Evolutionary conservation across 2,888 invertebrate genomes (phyloP), one percentile per base, ranked within the genome.

Genomic region (Nymphalis urticae): DNA sequence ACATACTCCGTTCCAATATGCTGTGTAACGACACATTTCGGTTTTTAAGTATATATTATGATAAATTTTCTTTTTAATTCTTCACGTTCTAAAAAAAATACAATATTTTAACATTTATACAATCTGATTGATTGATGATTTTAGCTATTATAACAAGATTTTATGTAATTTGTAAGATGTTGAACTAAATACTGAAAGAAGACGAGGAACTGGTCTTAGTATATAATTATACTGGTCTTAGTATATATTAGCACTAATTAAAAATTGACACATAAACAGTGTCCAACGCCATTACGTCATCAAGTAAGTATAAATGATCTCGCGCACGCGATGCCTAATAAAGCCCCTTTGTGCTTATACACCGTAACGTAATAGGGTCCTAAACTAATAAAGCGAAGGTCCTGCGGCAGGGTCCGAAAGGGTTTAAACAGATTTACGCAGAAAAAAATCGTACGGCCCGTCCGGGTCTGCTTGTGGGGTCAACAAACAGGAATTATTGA

Each of bases 381-480:
- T 90, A 90, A 90, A 86, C 89, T 90, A 90, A 90, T 90, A 90
- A 85, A 85, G 81, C 78, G 75, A 80, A 80, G 82, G 85, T 82
- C 82, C 79, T 79, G 78, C 78, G 81, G 78, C 77, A 75, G 79
- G 71, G 62, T 59, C 50, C 65, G 68, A 70, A 74, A 73, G 76
- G 85, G 83, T 85, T 87, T 83, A 84, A 89, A 85, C 85, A 85
- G 86, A 86, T 88, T 87, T 85, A 79, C 80, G 84, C 79, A 86
- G 88, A 88, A 53, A 56, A 86, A 87, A 88, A 79, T 79, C 80
- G 65, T 68, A 66, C 54, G 47, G 58, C 64, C 71, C 75, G 56
- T 54, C 64, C 69, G 66, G 71, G 58, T 47, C 62, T 64, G 61
- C 70, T 66, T 69, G 70, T 68, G 72, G 63, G 63, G 64, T 70